Percentiles rank a stretch among this genome's conserved stretches.
Conservation (phyloP, 92 coral and sea anemone species). For the Phenganax subtilis region DNA sequence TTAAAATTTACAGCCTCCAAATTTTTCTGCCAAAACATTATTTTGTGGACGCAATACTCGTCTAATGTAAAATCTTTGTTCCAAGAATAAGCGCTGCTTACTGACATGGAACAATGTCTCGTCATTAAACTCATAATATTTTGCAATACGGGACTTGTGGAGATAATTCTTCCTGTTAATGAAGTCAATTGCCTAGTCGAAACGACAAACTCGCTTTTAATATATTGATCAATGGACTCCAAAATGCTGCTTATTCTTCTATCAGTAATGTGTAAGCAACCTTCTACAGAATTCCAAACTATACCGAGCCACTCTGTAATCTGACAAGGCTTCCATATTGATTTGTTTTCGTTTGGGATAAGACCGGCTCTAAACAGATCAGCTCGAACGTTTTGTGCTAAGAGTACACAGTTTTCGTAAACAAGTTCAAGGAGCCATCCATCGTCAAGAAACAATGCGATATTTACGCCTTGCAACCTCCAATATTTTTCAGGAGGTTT, state of each 20-base stretch:
- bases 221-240: constrained; percentile 28
- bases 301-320: constrained; percentile 46
- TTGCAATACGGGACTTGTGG: constrained; percentile 44
- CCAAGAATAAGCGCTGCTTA: constrained; percentile 41
- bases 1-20: background rate
- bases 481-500: too few species aligned
- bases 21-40: constrained; percentile 39
- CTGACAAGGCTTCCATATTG: constrained; percentile 50
- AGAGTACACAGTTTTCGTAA: background rate
- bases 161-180: constrained; percentile 49
- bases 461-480: constrained; percentile 46
- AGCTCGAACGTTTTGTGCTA: constrained; percentile 15
- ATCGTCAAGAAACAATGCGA: constrained; percentile 50
- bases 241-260: constrained; percentile 42
- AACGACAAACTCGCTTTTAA: constrained; percentile 26
- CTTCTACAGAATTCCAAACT: constrained; percentile 44
- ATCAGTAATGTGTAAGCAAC: constrained; percentile 33
- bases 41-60: constrained; percentile 41
- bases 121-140: constrained; percentile 51
- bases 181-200: constrained; percentile 54
- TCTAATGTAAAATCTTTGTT: constrained; percentile 29
- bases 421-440: constrained; percentile 20
- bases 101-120: constrained; percentile 50
- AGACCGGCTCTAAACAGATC: constrained; percentile 42
- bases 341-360: constrained; percentile 48